Evolutionary conservation across 2,797 vertebrate genomes (phyloP).

Genomic region (Hydrophis major): DNA sequence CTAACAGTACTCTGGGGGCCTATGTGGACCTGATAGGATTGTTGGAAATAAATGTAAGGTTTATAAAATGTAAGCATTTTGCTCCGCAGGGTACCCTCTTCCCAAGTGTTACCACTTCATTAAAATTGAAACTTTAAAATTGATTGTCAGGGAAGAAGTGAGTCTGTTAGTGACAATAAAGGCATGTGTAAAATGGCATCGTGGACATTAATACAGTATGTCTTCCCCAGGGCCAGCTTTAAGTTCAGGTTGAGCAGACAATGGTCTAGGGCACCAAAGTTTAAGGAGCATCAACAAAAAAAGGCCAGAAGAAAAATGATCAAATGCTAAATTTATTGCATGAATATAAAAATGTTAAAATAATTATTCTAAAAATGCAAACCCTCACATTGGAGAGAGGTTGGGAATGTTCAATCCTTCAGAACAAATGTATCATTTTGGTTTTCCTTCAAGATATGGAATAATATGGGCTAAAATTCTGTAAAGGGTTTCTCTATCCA

Average conservation of each 20-base stretch:
- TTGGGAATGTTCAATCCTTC: background rate
- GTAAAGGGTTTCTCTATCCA: background rate
- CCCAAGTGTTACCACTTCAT: background rate
- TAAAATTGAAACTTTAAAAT: background rate
- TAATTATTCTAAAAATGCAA: background rate
- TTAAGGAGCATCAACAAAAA: background rate
- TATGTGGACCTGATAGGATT: background rate
- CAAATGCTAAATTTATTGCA: background rate
- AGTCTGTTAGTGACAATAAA: background rate
- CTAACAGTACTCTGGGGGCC: background rate
- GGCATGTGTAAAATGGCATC: background rate
- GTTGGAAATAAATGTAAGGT: background rate
- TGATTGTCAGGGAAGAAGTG: background rate
- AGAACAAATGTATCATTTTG: background rate
- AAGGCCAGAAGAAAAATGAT: background rate
- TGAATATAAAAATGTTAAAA: background rate
- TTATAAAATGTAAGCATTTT: background rate
- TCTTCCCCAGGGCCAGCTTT: background rate
- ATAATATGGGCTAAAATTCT: background rate
- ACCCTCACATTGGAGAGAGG: background rate
- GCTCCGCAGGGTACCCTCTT: background rate
- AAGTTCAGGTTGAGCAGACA: background rate
- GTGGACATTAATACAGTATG: background rate
- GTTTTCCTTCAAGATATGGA: background rate
- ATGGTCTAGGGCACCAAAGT: background rate